Evolutionary conservation across 2,888 invertebrate species (phyloP), one percentile per base, ranked within the genome.

Genomic region (Polyommatus icarus): DNA sequence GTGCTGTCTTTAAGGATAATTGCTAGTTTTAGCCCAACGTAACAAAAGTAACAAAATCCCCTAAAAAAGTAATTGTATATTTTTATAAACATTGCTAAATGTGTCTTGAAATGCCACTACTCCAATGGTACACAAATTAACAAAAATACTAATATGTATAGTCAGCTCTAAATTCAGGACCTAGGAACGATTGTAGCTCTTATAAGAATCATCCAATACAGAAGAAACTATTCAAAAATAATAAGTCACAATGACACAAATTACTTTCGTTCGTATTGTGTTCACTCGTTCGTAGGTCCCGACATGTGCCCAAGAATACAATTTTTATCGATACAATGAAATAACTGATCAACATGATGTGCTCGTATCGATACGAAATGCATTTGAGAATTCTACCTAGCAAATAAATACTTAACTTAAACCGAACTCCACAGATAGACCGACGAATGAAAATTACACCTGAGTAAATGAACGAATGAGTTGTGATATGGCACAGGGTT

Each of bases 11-110:
- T 71, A 61, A 78, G 80, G 80, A 82, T 81, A 81, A 78, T 80
- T 81, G 81, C 80, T 80, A 81, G 76, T 82, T 82, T 82, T 80
- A 79, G 78, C 79, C 46, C 71, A 76, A 57, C 24, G 78, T 80
- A 79, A 78, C 79, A 82, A 82, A 82, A 82, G 77, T 80, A 81
- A 81, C 80, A 83, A 76, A 81, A 81, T 80, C 79, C 79, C 78
- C 61, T 59, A 18, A 46, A 12, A 24, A 76, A 29, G 67, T 36
- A 71, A 71, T 59, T 61, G 20, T 36, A 15, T 36, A 36, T 18
- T 36, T 24, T 10, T 32, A 29, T 67, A 67, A 40, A 20, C 29
- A 76, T 71, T 24, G 36, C 8, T 71, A 32, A 29, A 57, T n/a
- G 10, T 46, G 10, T 57, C n/a, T 57, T 57, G n/a, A n/a, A 59